Conservation (phyloP, 1,140 invertebrate species). For the Berghia stephanieae region DNA sequence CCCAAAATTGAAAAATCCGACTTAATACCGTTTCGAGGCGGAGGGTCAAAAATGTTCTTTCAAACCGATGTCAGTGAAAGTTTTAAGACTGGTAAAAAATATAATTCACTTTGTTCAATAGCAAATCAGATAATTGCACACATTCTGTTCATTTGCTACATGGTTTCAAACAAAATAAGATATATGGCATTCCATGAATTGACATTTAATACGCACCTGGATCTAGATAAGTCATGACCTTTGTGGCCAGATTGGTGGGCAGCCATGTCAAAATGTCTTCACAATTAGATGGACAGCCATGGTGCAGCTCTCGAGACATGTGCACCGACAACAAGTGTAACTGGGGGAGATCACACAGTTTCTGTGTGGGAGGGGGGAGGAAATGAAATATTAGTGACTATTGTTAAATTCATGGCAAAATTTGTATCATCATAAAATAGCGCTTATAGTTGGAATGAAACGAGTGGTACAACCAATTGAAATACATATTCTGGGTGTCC, state of each 20-base stretch:
- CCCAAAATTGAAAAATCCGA: too few relatives aligned
- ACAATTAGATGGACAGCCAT: constrained; percentile 68
- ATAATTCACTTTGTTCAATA: too few relatives aligned
- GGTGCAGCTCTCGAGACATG: constrained; percentile 65
- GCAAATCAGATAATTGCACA: too few relatives aligned
- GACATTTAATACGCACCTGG: constrained; percentile 66
- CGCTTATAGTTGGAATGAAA: background rate
- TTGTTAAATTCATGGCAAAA: background rate
- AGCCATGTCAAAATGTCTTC: constrained; percentile 68
- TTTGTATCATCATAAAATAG: background rate
- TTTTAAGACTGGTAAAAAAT: too few relatives aligned
- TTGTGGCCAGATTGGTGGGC: constrained; percentile 64
- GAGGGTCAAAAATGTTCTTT: too few relatives aligned
- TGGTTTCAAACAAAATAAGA: too few relatives aligned
- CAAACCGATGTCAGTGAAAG: too few relatives aligned
- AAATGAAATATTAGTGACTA: background rate
- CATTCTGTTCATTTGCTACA: too few relatives aligned
- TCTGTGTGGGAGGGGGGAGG: constrained; percentile 48
- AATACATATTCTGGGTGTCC: background rate
- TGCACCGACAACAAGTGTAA: constrained; percentile 67
- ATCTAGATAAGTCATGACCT: constrained; percentile 70
- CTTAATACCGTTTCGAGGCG: too few relatives aligned
- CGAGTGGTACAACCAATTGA: background rate
- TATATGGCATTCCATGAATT: too few relatives aligned
- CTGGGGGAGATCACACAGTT: constrained; percentile 66